Evolutionary conservation across 2,888 invertebrate species (phyloP).

Genomic region (Frankliniella fusca): DNA sequence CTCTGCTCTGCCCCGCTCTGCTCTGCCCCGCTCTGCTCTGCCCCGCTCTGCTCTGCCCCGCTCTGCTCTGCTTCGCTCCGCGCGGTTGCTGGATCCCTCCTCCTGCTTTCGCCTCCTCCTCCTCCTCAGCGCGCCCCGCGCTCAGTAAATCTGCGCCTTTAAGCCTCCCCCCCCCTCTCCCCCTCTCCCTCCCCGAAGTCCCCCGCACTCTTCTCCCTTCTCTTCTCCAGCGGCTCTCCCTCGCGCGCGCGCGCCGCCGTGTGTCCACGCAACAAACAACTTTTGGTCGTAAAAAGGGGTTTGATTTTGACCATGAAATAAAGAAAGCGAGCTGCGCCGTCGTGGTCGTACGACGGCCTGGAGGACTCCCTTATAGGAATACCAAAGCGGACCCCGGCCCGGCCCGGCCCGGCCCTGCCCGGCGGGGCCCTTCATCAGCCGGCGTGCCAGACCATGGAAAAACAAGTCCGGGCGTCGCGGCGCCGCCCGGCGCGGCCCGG

Average conservation of each 20-base stretch:
- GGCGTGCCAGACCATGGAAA: constrained; percentile 8
- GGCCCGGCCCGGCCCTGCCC: not conserved
- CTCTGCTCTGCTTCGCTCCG: too few relatives aligned
- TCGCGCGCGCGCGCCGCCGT: not conserved
- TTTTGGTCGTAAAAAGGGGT: constrained; percentile 17
- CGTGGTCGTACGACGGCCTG: not conserved
- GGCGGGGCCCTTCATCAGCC: not conserved
- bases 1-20: too few relatives aligned
- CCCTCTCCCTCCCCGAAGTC: not conserved
- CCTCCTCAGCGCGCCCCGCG: too few relatives aligned
- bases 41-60: too few relatives aligned
- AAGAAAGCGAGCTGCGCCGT: not conserved
- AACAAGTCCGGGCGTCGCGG: not conserved
- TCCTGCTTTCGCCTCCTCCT: not conserved
- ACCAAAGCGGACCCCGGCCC: not conserved
- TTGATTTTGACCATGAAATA: not conserved
- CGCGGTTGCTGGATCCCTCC: too few relatives aligned
- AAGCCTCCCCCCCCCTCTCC: not conserved
- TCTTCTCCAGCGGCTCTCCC: not conserved
- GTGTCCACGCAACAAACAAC: not conserved
- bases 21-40: too few relatives aligned
- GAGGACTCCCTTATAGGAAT: not conserved
- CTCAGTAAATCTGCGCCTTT: not conserved
- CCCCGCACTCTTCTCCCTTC: not conserved
- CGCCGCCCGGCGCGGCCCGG: not conserved